These are phyloP conservation scores for Epirrhoe tristata DNA, from an alignment of 2,888 invertebrate species.

Conservation along the genomic window DNA sequence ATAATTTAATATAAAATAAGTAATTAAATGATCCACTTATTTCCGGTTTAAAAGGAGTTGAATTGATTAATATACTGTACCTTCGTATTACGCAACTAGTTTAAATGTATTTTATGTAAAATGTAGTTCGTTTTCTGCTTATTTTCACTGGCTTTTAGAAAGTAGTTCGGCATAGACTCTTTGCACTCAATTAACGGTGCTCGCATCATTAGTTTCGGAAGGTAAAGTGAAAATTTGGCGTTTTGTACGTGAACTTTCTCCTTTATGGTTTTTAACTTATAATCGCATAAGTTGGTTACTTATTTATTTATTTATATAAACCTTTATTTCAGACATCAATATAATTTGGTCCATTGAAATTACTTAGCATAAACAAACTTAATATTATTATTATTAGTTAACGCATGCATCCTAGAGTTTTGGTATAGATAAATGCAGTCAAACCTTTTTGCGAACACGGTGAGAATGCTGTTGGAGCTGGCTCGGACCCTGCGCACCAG, in stretches of 20 bases:
- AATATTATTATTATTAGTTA: no score
- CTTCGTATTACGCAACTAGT: conserved; percentile 5
- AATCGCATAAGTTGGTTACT: neutral
- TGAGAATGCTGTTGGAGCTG: no score
- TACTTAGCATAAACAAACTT: no score
- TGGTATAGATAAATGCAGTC: no score
- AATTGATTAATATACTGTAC: conserved; percentile 13
- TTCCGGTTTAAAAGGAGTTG: conserved; percentile 20
- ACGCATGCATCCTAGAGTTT: no score
- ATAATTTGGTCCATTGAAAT: no score
- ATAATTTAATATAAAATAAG: conserved; percentile 4
- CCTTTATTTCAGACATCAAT: no score
- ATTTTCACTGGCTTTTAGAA: conserved; percentile 29
- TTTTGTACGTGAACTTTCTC: conserved; percentile 30
- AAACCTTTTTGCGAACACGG: no score
- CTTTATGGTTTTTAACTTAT: conserved; percentile 10
- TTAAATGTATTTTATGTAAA: conserved; percentile 11
- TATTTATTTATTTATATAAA: no score
- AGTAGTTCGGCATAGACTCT: conserved; percentile 37
- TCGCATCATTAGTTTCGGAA: conserved; percentile 38
- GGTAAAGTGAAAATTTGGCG: conserved; percentile 26
- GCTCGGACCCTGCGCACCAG: no score
- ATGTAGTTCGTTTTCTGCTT: conserved; percentile 14
- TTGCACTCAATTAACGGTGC: conserved; percentile 40
- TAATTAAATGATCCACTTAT: conserved; percentile 31